These are phyloP conservation scores for Alosa sapidissima DNA, from an alignment of 2,797 vertebrate species.

Conservation along the genomic window DNA sequence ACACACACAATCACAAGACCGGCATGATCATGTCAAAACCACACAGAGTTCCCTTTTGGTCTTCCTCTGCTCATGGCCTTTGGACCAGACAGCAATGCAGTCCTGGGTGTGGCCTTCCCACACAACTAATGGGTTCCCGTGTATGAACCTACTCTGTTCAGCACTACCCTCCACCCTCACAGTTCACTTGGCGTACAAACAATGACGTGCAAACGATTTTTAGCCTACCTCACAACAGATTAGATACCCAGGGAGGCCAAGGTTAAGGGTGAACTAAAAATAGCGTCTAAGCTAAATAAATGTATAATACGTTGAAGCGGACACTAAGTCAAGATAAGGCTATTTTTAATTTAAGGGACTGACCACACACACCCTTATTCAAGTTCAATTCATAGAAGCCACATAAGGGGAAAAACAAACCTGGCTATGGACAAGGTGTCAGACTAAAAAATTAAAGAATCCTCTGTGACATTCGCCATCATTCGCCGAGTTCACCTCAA, in stretches of 20 bases:
- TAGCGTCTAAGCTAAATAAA: background rate
- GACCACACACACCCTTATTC: background rate
- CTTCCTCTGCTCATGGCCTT: background rate
- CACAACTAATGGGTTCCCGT: background rate
- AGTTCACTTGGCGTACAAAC: background rate
- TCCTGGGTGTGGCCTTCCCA: background rate
- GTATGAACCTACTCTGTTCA: background rate
- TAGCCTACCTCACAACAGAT: background rate
- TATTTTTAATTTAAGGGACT: background rate
- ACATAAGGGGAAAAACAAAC: background rate
- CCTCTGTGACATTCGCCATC: background rate
- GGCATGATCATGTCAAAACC: constrained; percentile 11
- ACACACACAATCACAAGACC: background rate
- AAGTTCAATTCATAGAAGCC: background rate
- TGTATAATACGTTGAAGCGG: background rate
- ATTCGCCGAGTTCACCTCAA: background rate
- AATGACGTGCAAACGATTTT: background rate
- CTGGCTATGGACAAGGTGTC: background rate
- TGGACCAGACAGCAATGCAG: constrained; percentile 9
- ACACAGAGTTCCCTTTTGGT: background rate
- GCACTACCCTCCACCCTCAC: background rate
- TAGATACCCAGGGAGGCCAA: background rate
- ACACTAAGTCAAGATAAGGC: background rate
- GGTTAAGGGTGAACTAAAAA: background rate
- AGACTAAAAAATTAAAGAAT: background rate